phyloP scores from a whole-genome alignment of 1,140 invertebrate species.

The Atta texana region DNA sequence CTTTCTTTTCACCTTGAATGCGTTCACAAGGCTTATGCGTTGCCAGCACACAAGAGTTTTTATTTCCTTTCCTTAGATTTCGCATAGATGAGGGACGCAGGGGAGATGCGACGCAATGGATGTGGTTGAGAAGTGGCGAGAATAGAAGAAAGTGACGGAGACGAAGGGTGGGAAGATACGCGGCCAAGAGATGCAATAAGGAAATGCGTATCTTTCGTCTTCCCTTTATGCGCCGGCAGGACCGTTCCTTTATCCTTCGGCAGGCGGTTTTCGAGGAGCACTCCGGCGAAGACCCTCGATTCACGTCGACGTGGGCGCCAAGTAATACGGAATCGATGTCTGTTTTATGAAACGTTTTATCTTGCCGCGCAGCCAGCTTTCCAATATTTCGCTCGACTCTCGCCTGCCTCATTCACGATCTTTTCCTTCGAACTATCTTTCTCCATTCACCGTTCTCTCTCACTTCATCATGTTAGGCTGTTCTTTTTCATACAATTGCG shows the following conservation, averaged over 20 bases:
- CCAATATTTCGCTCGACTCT: constrained; percentile 78
- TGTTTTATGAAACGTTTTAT: constrained; percentile 83
- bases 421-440: constrained; percentile 31
- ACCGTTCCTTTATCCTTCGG: constrained; percentile 18
- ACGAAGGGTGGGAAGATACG: constrained; percentile 5
- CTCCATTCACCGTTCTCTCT: constrained; percentile 39
- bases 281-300: constrained; percentile 53
- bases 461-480: constrained; percentile 16
- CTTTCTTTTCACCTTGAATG: neutral
- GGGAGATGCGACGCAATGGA: neutral
- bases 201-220: constrained; percentile 59
- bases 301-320: constrained; percentile 62
- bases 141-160: neutral
- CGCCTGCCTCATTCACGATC: constrained; percentile 61
- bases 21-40: neutral
- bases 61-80: neutral
- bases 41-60: neutral
- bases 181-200: constrained; percentile 65
- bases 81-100: too few relatives aligned
- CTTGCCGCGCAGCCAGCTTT: constrained; percentile 74
- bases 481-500: neutral
- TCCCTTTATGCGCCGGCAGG: constrained; percentile 32
- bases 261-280: constrained; percentile 36
- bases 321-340: constrained; percentile 80
- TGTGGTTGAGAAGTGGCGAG: neutral